Evolutionary conservation across 2,113 vertebrate genomes (phyloP).

Genomic region (Gasterosteus nipponicus): DNA sequence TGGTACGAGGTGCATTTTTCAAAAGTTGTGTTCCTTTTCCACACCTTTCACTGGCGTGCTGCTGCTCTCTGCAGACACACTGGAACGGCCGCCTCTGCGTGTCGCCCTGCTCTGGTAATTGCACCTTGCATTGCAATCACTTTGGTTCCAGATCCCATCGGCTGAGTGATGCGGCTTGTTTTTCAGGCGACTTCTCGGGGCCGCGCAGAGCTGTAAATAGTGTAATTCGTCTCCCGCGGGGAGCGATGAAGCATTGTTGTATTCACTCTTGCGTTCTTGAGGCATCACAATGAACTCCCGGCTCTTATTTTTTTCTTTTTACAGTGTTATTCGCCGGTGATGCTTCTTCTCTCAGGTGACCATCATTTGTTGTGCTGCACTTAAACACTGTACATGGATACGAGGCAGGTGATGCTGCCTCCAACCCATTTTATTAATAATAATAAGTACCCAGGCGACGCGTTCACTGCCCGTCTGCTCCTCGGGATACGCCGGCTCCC

Average conservation of each 20-base stretch:
- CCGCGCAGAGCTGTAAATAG: slow-evolving; percentile 63
- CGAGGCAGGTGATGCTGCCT: slow-evolving; percentile 41
- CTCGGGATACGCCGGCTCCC: slow-evolving; percentile 46
- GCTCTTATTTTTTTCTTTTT: slow-evolving; percentile 28
- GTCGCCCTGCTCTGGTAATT: slow-evolving; percentile 66
- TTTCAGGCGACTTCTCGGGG: slow-evolving; percentile 58
- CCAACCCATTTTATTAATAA: slow-evolving; percentile 44
- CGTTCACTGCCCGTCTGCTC: slow-evolving; percentile 56
- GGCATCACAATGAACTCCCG: slow-evolving; percentile 42
- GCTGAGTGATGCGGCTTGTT: slow-evolving; percentile 58
- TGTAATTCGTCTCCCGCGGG: slow-evolving; percentile 68
- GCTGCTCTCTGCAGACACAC: slow-evolving; percentile 22
- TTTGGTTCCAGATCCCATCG: slow-evolving; percentile 52
- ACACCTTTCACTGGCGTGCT: slow-evolving; percentile 3
- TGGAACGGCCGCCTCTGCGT: slow-evolving; percentile 37
- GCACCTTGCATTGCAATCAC: slow-evolving; percentile 62
- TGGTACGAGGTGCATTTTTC: too few relatives aligned
- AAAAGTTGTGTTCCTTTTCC: not conserved
- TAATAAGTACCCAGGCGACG: slow-evolving; percentile 59
- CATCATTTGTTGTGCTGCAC: slow-evolving; percentile 52
- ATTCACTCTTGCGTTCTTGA: slow-evolving; percentile 63
- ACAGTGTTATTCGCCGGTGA: slow-evolving; percentile 36
- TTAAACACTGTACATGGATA: slow-evolving; percentile 34
- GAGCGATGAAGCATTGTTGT: slow-evolving; percentile 61
- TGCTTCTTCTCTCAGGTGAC: slow-evolving; percentile 41